Base-by-base conservation (phyloP, 2,888 invertebrate species). In the Limnephilus marmoratus region DNA sequence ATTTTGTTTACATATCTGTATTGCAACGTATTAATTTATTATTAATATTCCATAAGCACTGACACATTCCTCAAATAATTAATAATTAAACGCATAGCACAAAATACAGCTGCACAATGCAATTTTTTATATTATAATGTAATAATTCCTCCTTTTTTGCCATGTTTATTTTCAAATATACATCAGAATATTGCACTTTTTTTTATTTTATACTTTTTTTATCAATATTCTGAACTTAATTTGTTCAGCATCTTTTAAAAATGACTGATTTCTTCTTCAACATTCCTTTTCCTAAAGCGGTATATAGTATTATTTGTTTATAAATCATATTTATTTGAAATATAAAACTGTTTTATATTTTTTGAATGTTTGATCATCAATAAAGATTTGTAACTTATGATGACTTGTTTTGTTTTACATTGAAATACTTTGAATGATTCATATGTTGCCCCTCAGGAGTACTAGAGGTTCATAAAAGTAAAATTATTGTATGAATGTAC, bases 341-440 rank as follows among this genome's bases (percentile, higher is more conserved):
- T 81, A 9, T 81, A 81, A 31, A 81, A 81, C 81, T 81, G 81
- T 81, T 81, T 81, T 81, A 53, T 53, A 53, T 53, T 53, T 81
- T 81, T 31, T 81, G 81, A 81, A 29, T 81, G 81, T 81, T 81
- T 29, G 13, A 29, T 81, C 31, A 81, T 81, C 81, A 81, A 81
- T 81, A 81, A 81, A 81, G 81, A 29, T 29, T 12, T 45, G 11
- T 11, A 81, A 81, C 81, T 31, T 15, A 53, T 18, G 53, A 18
- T 53, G 18, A 24, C 18, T 53, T 18, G 53, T 5, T 53, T 53
- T 53, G 53, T 53, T 53, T 53, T 53, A 53, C 3, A 4, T 53
- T 53, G 18, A 53, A 53, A 18, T 0, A 53, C 53, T 53, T 18
- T 18, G 13, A 5, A 53, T 53, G 53, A 53, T 24, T 53, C 18